Base-by-base conservation (phyloP, 2,113 vertebrate genomes). In the Campylorhamphus procurvoides region DNA sequence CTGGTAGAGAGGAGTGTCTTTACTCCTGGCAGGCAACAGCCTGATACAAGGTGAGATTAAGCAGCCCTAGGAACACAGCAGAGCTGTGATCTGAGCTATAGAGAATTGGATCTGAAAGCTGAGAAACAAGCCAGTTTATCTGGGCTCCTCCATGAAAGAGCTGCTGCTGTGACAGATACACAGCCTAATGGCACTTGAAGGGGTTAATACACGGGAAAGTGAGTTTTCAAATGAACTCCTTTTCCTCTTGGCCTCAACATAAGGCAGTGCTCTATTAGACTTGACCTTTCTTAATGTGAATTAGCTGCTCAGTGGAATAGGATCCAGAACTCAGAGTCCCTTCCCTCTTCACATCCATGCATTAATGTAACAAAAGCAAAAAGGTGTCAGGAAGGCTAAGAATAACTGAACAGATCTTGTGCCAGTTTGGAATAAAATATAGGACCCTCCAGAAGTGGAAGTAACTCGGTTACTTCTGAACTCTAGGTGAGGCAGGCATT, bases 301-400 rank as follows among this genome's bases (percentile, higher is more conserved):
- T 96, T 97, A 96, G 90, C 93, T 94, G 90, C 71, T 95, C 72
- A 52, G 93, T 94, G 94, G 90, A 96, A 96, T 55, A 69, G 84
- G 87, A 94, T 96, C 92, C 94, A 96, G 94, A 92, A 84, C 75
- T 86, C 91, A 77, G 58, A 94, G 72, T 93, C 82, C 91, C 68
- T 96, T 96, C 92, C 89, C 62, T 95, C 91, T 95, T 95, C 79
- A 84, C 78, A 96, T 93, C 87, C 87, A 95, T 93, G 89, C 84
- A 94, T 95, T 97, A 96, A 96, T 94, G 92, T 93, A 96, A 97
- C 95, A 97, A 97, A 97, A 97, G 95, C 87, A 96, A 94, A 97
- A 94, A 95, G 92, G 89, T 95, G 91, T 97, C 91, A 96, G 94
- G 87, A 94, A 96, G 66, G 82, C 90, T 96, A 97, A 97, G 92